These are phyloP conservation scores for Chloebia gouldiae DNA, from an alignment of 2,113 vertebrate species.

Conservation along the genomic window DNA sequence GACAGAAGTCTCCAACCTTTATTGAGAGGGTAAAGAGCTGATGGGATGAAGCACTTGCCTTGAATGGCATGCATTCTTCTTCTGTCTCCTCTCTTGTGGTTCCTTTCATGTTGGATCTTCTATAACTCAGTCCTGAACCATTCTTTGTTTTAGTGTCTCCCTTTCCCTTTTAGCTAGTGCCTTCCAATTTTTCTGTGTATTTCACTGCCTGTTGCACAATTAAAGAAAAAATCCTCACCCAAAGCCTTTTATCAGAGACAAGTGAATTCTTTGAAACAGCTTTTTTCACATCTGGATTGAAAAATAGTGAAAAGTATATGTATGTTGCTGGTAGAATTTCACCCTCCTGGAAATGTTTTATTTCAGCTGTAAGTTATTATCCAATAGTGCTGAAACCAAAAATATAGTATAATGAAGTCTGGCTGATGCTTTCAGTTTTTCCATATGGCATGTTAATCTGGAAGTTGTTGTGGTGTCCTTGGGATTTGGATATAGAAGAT, in stretches of 20 bases:
- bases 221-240: background rate
- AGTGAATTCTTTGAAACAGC: background rate
- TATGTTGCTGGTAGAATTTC: conserved; percentile 23
- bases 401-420: background rate
- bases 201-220: background rate
- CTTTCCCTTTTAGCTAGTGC: background rate
- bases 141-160: background rate
- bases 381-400: conserved; percentile 15
- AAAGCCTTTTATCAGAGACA: background rate
- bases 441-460: background rate
- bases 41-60: background rate
- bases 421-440: conserved; percentile 33
- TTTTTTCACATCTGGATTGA: conserved; percentile 31
- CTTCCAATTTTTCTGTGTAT: background rate
- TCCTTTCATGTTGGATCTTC: background rate
- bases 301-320: background rate
- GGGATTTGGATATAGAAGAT: background rate
- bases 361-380: conserved; percentile 62
- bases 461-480: background rate
- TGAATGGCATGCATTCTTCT: background rate
- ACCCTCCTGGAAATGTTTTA: conserved; percentile 18
- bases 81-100: background rate
- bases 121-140: background rate
- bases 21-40: background rate
- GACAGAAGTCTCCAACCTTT: background rate